Base-by-base conservation (phyloP, 2,113 vertebrate genomes). In the Sinocyclocheilus anshuiensis region DNA sequence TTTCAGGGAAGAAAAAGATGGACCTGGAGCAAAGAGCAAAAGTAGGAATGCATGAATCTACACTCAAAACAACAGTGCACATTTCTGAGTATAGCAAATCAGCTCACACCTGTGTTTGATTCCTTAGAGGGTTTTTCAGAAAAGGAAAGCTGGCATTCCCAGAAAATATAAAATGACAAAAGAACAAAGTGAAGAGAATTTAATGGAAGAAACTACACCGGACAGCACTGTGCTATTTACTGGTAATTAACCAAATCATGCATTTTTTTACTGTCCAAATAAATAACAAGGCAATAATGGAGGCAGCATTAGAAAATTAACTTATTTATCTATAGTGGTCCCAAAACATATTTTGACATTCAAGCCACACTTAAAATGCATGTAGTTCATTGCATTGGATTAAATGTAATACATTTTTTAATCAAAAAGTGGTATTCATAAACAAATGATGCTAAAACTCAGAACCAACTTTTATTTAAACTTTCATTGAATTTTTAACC, bases 1-100 rank as follows among this genome's bases (percentile, higher is more conserved):
- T 69, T 59, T 63, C 74, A 91, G 90, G 84, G 36, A 92, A 88
- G 76, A 92, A 89, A 85, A 92, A 86, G 83, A 57, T 82, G 45
- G 88, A 89, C 22, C 85, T 67, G 55, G 88, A 89, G 42, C 89
- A 89, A 18, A 89, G 84, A 86, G 42, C 72, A 48, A 88, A 89
- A 63, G 88, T 90, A 90, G 83, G 76, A 29, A 69, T 4, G 33
- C 59, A 36, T 57, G 1, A 59, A 29, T n/a, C 18, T n/a, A 42
- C 3, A 57, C 24, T 80, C 1, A 65, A 29, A 45, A 84, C 8
- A 33, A 50, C 8, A 26, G 39, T 45, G 36, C 71, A 42, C 10
- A 42, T 20, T 74, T 42, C 48, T 65, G 20, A 26, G 9, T 18
- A 53, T 57, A 12, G 20, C 69, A 48, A 59, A 86, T 22, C 0